These are phyloP conservation scores for Phania funesta DNA, from an alignment of 2,888 invertebrate species.

Conservation along the genomic window DNA sequence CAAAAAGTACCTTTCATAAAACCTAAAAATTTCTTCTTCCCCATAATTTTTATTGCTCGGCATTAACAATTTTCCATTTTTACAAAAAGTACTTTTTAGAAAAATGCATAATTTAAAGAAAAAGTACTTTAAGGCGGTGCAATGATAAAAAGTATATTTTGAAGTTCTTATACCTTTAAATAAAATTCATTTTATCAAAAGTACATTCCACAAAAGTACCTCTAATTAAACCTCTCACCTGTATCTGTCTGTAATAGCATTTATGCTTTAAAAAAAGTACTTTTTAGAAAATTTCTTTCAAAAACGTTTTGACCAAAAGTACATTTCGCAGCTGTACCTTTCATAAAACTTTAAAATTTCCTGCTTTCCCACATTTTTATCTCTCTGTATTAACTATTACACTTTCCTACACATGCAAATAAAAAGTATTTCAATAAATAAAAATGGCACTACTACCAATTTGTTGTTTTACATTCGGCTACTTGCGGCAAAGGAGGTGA, in stretches of 20 bases:
- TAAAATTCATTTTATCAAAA: background rate
- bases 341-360: no score
- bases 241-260: no score
- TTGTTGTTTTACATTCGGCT: background rate
- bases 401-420: background rate
- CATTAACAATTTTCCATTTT: no score
- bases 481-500: background rate
- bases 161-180: no score
- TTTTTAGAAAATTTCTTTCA: background rate
- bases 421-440: conserved; percentile 21
- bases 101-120: no score
- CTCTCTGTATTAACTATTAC: background rate
- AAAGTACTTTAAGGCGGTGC: no score
- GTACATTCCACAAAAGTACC: background rate
- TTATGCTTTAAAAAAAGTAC: background rate
- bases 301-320: background rate
- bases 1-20: background rate
- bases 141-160: no score
- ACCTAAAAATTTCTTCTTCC: no score
- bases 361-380: background rate
- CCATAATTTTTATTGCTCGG: no score
- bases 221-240: background rate
- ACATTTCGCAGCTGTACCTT: background rate
- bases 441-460: background rate
- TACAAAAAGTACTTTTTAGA: background rate